Base-by-base conservation (phyloP, 2,113 vertebrate species). In the Actinemys pallida region DNA sequence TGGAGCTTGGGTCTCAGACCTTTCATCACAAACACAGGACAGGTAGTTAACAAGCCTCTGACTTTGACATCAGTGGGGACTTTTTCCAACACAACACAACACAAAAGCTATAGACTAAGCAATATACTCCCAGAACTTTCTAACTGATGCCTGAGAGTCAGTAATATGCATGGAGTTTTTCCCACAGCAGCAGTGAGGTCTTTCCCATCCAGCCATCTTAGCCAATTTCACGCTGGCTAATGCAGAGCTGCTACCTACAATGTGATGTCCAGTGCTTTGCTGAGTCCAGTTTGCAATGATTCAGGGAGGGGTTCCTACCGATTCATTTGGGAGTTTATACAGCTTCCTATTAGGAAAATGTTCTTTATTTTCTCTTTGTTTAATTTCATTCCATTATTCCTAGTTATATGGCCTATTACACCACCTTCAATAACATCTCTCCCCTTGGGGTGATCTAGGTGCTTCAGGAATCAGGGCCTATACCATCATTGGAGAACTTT, bases 321-420 rank as follows among this genome's bases (percentile, higher is more conserved):
- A 0, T 0, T 10, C 49, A 10, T 0, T 0, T 0, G 0, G 84
- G 54, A 35, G 24, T 13, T 81, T 13, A 47, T 56, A 42, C 22
- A 5, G 12, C 17, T 72, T 20, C 65, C 19, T 5, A 42, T 22
- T 54, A 39, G 42, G 75, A 52, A 39, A 0, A 0, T 31, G 31
- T 14, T 52, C 6, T 80, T 25, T 4, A 0, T 86, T 50, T 85
- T 47, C 90, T 29, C n/a, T 56, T 42, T 13, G 8, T 50, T 92
- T 62, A n/a, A 90, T 59, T 52, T 47, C 1, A 1, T 16, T 1
- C 80, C 8, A 49, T 10, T 86, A 62, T 25, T 27, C n/a, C 20
- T n/a, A 50, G 25, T 47, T 47, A 47, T 24, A 16, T 27, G 22
- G 22, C 22, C 25, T 14, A 45, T 47, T 25, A 47, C 25, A 16